Evolutionary conservation across 2,113 vertebrate genomes (phyloP), one percentile per base, ranked within the genome.

Genomic region (Centropristis striata): DNA sequence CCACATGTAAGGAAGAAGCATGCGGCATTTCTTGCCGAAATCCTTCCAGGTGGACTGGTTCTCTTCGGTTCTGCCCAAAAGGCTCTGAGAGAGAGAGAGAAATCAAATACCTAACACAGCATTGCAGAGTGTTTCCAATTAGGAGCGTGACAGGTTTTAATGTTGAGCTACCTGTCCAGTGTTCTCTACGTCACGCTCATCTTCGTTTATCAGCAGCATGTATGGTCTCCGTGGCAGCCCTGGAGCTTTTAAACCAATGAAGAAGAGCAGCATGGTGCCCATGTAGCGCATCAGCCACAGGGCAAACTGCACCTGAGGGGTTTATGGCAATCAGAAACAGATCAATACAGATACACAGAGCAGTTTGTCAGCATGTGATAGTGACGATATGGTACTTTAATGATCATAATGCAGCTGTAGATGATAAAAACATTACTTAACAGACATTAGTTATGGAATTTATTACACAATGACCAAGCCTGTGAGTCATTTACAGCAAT

Each of bases 1-100:
- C 98, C 98, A 99, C 93, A 98, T 92, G 88, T 98, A 99, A 0
- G 96, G 95, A 60, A 97, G n/a, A 25, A 99, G 94, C 21, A 99
- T 92, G 5, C 61, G 85, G 25, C 98, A 88, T 90, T 99, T 99
- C 85, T 91, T 93, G 74, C 92, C 84, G 57, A 99, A 95, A 12
- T 93, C 96, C 81, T 91, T 87, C 97, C 98, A 99, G 1, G 98
- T 97, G 15, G 98, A 99, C 54, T 50, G 64, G 75, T 86, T 88
- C 75, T 84, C 57, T 0, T 86, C 39, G 0, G 75, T 1, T 2
- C 78, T 20, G 0, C 92, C 89, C 85, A 97, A 70, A 25, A 98
- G 92, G 0, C 95, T 95, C 90, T 84, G 53, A 74, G 14, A 53
- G 0, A 23, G 16, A 73, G 37, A 87, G 21, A 72, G 0, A 8